phyloP scores from a whole-genome alignment of 1,140 invertebrate genomes.

The Campoletis sonorensis region DNA sequence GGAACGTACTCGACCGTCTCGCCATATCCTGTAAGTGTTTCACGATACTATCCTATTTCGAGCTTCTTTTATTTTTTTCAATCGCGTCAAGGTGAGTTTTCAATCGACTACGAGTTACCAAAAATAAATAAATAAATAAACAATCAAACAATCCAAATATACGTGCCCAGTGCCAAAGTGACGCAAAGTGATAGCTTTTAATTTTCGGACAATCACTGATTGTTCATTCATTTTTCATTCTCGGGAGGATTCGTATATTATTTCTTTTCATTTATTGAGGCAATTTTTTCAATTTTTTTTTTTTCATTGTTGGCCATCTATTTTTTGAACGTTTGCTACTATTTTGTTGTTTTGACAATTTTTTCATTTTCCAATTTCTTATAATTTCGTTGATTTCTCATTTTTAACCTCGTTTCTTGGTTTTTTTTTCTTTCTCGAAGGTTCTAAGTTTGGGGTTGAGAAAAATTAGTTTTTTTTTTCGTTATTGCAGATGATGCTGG shows the following conservation, averaged over 20 bases:
- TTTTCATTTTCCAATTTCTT: neutral
- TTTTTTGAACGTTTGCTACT: neutral
- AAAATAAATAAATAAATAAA: too few species aligned
- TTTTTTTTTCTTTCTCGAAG: too few species aligned
- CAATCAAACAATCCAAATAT: constrained; percentile 21
- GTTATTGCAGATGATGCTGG: constrained; percentile 69
- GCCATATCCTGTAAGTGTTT: constrained; percentile 72
- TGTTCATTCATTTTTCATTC: neutral
- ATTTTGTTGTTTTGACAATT: neutral
- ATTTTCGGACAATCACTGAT: neutral
- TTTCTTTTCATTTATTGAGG: too few species aligned
- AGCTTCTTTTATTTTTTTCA: neutral
- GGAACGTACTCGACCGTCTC: constrained; percentile 68
- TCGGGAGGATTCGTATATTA: neutral
- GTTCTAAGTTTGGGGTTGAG: too few species aligned
- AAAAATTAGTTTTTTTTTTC: constrained; percentile 18
- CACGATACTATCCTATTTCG: neutral
- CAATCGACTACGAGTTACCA: neutral
- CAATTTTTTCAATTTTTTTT: too few species aligned
- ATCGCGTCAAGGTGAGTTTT: constrained; percentile 68
- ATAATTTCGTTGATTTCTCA: too few species aligned
- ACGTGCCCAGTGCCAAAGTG: constrained; percentile 28
- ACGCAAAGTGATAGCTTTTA: neutral
- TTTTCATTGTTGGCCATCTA: too few species aligned
- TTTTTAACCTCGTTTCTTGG: too few species aligned